A percentile compares a stretch with the other conserved stretches of the same genome.
phyloP scores from a whole-genome alignment of 2,888 invertebrate genomes.

The Masnerella sp. region DNA sequence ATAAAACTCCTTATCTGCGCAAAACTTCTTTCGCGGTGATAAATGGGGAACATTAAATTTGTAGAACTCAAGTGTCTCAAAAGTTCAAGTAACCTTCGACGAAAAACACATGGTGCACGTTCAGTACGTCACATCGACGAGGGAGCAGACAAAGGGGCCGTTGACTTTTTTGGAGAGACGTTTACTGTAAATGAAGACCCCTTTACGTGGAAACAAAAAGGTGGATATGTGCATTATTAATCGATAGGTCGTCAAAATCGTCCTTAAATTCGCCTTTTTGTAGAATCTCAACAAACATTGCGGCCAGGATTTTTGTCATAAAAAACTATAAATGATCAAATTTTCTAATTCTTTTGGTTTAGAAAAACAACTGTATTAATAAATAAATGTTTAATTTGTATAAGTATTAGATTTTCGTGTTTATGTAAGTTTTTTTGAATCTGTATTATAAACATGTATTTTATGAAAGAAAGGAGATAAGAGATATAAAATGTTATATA shows the following conservation, averaged over 20 bases:
- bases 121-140: slow-evolving; percentile 24
- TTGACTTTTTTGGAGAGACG: slow-evolving; percentile 55
- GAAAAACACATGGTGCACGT: slow-evolving; percentile 47
- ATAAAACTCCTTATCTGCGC: slow-evolving; percentile 44
- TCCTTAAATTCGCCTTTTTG: slow-evolving; percentile 16
- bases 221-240: slow-evolving; percentile 39
- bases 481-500: no score
- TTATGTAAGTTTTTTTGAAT: no score
- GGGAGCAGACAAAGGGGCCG: slow-evolving; percentile 49
- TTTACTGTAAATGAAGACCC: slow-evolving; percentile 46
- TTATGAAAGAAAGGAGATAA: no score
- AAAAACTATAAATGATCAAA: slow-evolving; percentile 1
- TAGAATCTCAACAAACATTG: slow-evolving; percentile 7
- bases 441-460: no score
- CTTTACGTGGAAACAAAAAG: slow-evolving; percentile 39
- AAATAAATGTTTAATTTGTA: no score
- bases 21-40: slow-evolving; percentile 36
- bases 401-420: no score
- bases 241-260: slow-evolving; percentile 32
- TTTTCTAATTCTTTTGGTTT: no score
- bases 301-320: background rate
- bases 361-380: no score
- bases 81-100: slow-evolving; percentile 51
- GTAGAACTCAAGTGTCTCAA: slow-evolving; percentile 36
- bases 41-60: slow-evolving; percentile 36